Evolutionary conservation across 2,797 vertebrate species (phyloP).

Genomic region (Busarellus nigricollis): DNA sequence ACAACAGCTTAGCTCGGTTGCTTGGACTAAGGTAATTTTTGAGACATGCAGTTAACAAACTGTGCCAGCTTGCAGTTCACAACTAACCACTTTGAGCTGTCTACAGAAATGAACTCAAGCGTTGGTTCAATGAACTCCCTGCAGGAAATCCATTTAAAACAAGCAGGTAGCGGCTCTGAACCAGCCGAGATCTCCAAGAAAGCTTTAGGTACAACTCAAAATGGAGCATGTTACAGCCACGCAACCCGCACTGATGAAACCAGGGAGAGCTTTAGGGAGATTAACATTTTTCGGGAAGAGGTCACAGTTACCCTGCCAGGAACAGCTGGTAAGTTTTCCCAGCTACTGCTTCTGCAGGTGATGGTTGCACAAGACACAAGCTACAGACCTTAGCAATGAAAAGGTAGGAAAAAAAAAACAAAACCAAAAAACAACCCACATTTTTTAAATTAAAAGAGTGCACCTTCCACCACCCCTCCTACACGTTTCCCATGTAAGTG

Average conservation of each 20-base stretch:
- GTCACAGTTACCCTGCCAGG: background rate
- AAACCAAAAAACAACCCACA: too few relatives aligned
- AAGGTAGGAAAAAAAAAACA: background rate
- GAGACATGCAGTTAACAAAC: background rate
- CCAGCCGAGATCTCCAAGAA: background rate
- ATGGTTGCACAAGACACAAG: background rate
- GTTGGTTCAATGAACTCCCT: background rate
- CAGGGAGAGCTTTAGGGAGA: slow-evolving; percentile 12
- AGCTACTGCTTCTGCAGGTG: background rate
- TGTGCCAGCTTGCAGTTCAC: background rate
- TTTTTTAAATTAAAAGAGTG: background rate
- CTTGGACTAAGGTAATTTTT: background rate
- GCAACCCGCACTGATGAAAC: background rate
- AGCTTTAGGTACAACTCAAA: background rate
- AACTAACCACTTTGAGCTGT: background rate
- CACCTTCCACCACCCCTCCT: background rate
- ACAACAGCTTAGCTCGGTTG: background rate
- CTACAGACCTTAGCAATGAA: background rate
- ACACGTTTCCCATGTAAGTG: background rate
- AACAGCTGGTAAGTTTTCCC: background rate
- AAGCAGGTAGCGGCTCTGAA: slow-evolving; percentile 15
- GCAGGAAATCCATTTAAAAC: slow-evolving; percentile 57
- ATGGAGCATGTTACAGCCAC: background rate
- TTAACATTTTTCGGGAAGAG: background rate
- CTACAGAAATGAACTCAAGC: slow-evolving; percentile 10